phyloP scores from a whole-genome alignment of 2,113 vertebrate genomes.

The Elgaria multicarinata region DNA sequence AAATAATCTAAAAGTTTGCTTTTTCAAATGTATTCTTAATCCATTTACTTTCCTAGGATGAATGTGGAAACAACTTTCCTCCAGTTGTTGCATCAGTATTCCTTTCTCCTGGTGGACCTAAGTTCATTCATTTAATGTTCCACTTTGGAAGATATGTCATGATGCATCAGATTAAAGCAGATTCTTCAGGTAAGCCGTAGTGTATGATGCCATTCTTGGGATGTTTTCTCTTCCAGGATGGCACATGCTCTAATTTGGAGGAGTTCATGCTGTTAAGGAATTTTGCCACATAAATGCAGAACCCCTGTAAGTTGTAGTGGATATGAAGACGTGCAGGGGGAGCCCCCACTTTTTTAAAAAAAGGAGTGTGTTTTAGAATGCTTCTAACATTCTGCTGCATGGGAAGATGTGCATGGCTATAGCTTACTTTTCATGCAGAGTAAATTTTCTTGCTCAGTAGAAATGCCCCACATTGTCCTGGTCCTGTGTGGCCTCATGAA shows the following conservation, averaged over 20 bases:
- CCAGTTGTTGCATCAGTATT: slow-evolving; percentile 82
- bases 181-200: slow-evolving; percentile 77
- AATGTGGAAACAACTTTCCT: slow-evolving; percentile 69
- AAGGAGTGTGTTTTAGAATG: neutral
- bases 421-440: too few species aligned
- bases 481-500: too few species aligned
- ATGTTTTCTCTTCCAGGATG: neutral
- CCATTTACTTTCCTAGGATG: slow-evolving; percentile 67
- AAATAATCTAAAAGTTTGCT: neutral
- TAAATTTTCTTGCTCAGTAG: too few species aligned
- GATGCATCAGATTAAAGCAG: slow-evolving; percentile 78
- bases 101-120: slow-evolving; percentile 81
- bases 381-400: neutral
- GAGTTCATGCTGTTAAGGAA: neutral
- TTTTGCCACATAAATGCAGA: neutral
- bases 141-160: slow-evolving; percentile 80
- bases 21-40: neutral
- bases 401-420: neutral
- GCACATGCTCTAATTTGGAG: neutral
- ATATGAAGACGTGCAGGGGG: neutral
- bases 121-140: slow-evolving; percentile 79
- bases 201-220: neutral
- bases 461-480: too few species aligned
- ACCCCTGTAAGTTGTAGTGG: neutral
- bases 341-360: neutral